Evolutionary conservation across 35 echinoderm and acorn worm genomes (phyloP).

Genomic region (Heliocidaris tuberculata): DNA sequence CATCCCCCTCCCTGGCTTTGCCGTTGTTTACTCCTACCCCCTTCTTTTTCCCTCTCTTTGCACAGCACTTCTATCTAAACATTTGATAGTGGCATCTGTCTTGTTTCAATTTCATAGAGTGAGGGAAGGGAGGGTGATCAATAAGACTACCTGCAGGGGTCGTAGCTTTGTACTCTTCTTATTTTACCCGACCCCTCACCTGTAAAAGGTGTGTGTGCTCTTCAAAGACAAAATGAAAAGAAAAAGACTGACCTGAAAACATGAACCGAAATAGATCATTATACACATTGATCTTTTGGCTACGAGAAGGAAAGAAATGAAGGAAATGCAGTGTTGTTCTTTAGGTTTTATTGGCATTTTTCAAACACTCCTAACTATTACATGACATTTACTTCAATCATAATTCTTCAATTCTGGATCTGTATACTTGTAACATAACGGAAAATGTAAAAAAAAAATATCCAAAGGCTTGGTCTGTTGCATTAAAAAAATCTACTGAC

Average conservation of each 20-base stretch:
- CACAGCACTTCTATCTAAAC: constrained; percentile 48
- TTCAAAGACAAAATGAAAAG: neutral
- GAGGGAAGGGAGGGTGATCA: constrained; percentile 53
- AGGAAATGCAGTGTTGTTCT: neutral
- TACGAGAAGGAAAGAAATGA: neutral
- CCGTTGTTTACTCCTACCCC: neutral
- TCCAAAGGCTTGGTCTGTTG: no score
- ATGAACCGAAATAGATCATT: constrained; percentile 13
- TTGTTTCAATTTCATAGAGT: constrained; percentile 80
- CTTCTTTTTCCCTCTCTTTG: neutral
- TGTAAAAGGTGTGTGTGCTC: neutral
- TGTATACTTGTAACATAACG: no score
- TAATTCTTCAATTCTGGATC: no score
- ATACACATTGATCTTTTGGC: neutral
- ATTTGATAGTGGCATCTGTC: constrained; percentile 68
- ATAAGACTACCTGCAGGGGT: constrained; percentile 49
- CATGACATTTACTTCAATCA: neutral
- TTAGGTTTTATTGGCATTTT: neutral
- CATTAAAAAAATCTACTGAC: no score
- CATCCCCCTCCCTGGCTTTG: neutral
- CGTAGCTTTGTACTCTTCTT: neutral
- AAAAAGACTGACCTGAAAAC: neutral
- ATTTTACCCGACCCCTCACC: neutral
- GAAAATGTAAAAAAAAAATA: no score
- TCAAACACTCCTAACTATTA: neutral